Conservation (phyloP, 2,113 vertebrate species). For the Podarcis raffonei region DNA sequence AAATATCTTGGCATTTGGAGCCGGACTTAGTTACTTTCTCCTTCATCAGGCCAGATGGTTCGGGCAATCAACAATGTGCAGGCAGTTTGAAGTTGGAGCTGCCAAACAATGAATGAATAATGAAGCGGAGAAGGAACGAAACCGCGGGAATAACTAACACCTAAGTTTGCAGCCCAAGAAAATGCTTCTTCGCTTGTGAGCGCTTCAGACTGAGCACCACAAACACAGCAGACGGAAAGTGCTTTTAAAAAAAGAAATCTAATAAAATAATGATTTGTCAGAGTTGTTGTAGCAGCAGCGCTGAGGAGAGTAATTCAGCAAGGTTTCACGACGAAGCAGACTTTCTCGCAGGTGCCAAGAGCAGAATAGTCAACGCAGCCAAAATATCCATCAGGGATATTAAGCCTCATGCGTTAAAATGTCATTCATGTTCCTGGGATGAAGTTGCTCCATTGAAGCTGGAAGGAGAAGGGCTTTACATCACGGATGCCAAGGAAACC, state of each 20-base stretch:
- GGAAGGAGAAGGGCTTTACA: neutral
- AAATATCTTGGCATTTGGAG: neutral
- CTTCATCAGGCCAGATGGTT: neutral
- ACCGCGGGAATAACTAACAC: neutral
- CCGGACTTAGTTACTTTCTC: neutral
- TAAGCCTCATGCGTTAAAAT: neutral
- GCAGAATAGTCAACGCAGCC: neutral
- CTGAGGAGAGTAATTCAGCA: neutral
- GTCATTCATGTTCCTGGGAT: neutral
- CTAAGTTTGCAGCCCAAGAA: neutral
- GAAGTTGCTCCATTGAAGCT: neutral
- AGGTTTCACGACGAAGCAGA: neutral
- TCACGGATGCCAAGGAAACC: neutral
- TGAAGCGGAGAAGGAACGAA: neutral
- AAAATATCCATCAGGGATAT: conserved; percentile 11
- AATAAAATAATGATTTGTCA: neutral
- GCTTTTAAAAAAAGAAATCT: too few species aligned
- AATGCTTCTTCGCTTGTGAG: too few species aligned
- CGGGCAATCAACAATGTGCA: neutral
- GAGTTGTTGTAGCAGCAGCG: neutral
- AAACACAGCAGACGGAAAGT: neutral
- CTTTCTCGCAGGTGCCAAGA: neutral
- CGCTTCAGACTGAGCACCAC: neutral
- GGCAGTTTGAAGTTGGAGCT: neutral
- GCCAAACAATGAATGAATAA: neutral